Base-by-base conservation (phyloP, 2,113 vertebrate genomes). In the Phycodurus eques region DNA sequence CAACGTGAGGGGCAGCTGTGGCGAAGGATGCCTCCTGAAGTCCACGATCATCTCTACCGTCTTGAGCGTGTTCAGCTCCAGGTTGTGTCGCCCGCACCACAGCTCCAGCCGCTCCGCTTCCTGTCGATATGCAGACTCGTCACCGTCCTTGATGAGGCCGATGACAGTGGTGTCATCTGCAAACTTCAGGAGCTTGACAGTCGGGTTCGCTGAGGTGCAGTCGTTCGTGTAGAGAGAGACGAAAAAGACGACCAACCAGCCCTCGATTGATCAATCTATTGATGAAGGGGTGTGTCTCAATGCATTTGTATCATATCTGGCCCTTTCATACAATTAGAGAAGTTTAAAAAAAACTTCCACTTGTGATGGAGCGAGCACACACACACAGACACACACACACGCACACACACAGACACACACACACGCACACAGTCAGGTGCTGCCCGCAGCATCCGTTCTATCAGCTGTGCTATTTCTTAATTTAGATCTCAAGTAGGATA, bases 401-500 rank as follows among this genome's bases (percentile, higher is more conserved):
- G 1, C 27, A 27, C 27, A 27, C 27, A 1, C 27, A 27, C 27
- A 73, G 27, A 39, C 79, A 54, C 79, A 77, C 76, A 46, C 84
- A 43, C 77, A 47, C 43, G 53, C 1, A 70, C 42, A 9, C 67
- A 47, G 71, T 49, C 77, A 82, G 68, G 78, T 76, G 72, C 74
- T 67, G 63, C 83, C 72, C 51, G 4, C 67, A 77, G 79, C 86
- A 86, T 85, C 81, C 86, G 83, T 70, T 80, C 83, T 85, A 91
- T 90, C 89, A 80, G 82, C 73, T 70, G 17, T 64, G 67, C 87
- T 76, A 82, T 92, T 88, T 90, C 90, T 91, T 92, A 85, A 93
- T 93, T 93, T 92, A 92, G 92, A 93, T 93, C 82, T 90, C 75
- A 82, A 88, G 83, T 71, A 72, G 87, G 91, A 93, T 93, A 92